Evolutionary conservation across 2,888 invertebrate species (phyloP).

Genomic region (Drosophila kambysellisi): DNA sequence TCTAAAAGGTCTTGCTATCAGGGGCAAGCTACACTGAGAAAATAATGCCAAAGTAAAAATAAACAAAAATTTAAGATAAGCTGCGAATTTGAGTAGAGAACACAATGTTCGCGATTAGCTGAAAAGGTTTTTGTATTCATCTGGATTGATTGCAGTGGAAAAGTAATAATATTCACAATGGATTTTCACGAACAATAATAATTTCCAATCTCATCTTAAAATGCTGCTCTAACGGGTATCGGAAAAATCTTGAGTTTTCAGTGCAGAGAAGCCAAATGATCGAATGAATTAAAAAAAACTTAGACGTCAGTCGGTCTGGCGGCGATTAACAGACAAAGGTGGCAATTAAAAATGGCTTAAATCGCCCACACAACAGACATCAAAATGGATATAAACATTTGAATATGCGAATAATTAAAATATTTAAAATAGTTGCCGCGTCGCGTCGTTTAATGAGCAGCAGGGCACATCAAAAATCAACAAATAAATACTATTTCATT

Average conservation of each 20-base stretch:
- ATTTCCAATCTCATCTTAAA: neutral
- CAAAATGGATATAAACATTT: slow-evolving; percentile 43
- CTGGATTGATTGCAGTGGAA: neutral
- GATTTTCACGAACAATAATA: neutral
- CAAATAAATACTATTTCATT: slow-evolving; percentile 37
- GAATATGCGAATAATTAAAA: slow-evolving; percentile 74
- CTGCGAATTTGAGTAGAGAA: neutral
- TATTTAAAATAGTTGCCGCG: slow-evolving; percentile 72
- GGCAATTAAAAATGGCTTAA: slow-evolving; percentile 71
- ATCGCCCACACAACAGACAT: slow-evolving; percentile 14
- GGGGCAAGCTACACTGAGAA: slow-evolving; percentile 8
- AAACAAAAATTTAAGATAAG: neutral
- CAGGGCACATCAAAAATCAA: slow-evolving; percentile 24
- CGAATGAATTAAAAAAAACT: neutral
- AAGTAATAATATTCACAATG: neutral
- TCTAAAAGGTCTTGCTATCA: slow-evolving; percentile 44
- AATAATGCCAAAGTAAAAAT: neutral
- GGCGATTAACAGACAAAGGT: slow-evolving; percentile 43
- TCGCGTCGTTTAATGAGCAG: slow-evolving; percentile 65
- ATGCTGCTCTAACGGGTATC: neutral
- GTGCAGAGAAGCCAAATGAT: neutral
- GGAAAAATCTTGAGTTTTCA: neutral
- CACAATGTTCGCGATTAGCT: neutral
- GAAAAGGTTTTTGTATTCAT: neutral
- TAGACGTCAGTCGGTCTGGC: slow-evolving; percentile 68